These are phyloP conservation scores for Lepidochrysops patricia DNA, from an alignment of 2,888 invertebrate genomes.

Conservation along the genomic window DNA sequence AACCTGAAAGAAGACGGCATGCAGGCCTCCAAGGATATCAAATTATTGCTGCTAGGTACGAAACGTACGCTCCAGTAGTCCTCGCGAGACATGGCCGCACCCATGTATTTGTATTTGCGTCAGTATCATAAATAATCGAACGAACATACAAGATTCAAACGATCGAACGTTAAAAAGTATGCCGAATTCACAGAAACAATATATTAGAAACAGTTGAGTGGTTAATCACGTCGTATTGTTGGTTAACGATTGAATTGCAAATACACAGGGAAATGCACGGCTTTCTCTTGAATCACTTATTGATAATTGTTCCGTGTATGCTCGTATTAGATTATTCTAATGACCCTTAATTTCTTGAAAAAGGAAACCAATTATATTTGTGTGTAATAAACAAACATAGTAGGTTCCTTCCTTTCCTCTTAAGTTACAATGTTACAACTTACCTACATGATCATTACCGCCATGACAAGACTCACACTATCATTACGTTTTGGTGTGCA, in stretches of 20 bases:
- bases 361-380: background rate
- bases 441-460: too few species aligned
- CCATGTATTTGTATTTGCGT: constrained; percentile 40
- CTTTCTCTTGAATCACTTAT: constrained; percentile 44
- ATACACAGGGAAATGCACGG: constrained; percentile 26
- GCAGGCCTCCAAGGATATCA: constrained; percentile 99
- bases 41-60: constrained; percentile 96
- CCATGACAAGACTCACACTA: too few species aligned
- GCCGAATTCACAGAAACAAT: constrained; percentile 6
- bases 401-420: too few species aligned
- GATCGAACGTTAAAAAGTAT: constrained; percentile 9
- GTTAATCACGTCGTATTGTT: constrained; percentile 6
- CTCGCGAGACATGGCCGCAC: constrained; percentile 47
- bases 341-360: background rate
- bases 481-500: too few species aligned
- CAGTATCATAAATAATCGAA: constrained; percentile 8
- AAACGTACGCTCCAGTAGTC: constrained; percentile 21
- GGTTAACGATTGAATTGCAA: constrained; percentile 15
- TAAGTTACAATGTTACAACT: background rate
- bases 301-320: constrained; percentile 4
- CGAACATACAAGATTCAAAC: background rate
- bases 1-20: constrained; percentile 98
- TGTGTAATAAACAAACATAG: background rate
- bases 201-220: constrained; percentile 12
- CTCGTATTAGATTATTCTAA: background rate